A percentile compares a stretch with the other conserved stretches of the same genome.
phyloP scores from a whole-genome alignment of 2,113 vertebrate species.

The Chascanopsetta lugubris region DNA sequence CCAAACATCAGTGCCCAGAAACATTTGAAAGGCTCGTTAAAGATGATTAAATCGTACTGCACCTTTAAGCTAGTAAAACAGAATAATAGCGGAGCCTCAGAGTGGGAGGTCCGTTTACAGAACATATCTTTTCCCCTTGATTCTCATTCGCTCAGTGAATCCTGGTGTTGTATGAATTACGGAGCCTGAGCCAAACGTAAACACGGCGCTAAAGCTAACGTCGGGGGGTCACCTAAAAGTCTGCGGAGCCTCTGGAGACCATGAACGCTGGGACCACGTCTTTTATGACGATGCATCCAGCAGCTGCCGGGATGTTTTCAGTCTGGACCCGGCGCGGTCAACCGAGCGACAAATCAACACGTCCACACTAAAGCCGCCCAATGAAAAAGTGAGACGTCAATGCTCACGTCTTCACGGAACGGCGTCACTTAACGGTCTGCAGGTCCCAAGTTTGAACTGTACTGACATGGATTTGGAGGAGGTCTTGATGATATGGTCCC shows the following conservation, averaged over 20 bases:
- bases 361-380: not conserved
- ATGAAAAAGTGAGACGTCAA: not conserved
- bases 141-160: not conserved
- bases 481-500: not conserved
- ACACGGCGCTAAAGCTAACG: not conserved
- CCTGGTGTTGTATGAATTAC: not conserved
- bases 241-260: not conserved
- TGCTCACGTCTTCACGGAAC: not conserved
- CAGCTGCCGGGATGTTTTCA: constrained; percentile 1
- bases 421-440: too few relatives aligned
- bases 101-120: not conserved
- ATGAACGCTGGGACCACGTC: not conserved
- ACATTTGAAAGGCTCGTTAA: too few relatives aligned
- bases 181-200: constrained; percentile 1
- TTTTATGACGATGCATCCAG: constrained; percentile 8
- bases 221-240: not conserved
- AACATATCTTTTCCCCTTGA: not conserved
- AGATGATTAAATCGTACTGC: too few relatives aligned
- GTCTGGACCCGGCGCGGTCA: not conserved
- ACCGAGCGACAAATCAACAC: not conserved
- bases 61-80: too few relatives aligned
- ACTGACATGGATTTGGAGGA: too few relatives aligned
- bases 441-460: too few relatives aligned
- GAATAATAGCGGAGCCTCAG: too few relatives aligned
- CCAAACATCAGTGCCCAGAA: too few relatives aligned